Conservation (phyloP, 2,888 invertebrate genomes). For the Dryococelus australis region DNA sequence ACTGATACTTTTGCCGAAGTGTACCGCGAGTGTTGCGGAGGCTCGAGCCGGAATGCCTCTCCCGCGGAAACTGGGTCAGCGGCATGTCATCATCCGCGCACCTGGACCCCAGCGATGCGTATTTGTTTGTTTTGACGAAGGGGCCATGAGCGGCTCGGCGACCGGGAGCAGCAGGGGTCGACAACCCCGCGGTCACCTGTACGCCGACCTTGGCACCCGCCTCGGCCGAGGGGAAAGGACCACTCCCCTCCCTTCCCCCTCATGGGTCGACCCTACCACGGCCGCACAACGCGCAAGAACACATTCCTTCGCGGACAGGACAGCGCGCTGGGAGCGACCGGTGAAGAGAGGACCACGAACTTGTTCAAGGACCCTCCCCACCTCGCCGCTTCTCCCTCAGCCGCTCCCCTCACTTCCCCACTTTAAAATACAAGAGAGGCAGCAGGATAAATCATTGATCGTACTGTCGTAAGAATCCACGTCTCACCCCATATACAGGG, state of each 20-base stretch:
- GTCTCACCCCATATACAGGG: no score
- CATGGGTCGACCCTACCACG: not conserved
- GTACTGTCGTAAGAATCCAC: no score
- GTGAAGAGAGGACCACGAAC: not conserved
- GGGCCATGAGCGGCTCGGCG: not conserved
- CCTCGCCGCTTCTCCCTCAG: not conserved
- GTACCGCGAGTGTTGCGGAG: no score
- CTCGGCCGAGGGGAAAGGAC: not conserved
- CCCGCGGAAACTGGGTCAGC: no score
- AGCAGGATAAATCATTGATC: not conserved
- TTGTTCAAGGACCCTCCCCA: constrained; percentile 3
- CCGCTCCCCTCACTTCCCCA: not conserved
- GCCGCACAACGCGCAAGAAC: not conserved
- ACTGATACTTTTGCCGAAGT: no score
- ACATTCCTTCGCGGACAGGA: not conserved
- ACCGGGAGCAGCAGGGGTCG: not conserved
- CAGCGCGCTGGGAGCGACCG: not conserved
- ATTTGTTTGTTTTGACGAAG: not conserved
- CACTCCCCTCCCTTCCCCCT: not conserved
- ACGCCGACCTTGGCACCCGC: constrained; percentile 4
- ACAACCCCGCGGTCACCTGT: not conserved
- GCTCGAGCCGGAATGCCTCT: no score
- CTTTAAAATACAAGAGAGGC: no score
- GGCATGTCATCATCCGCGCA: no score
- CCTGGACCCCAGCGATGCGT: not conserved